Conservation (phyloP, 1,140 invertebrate species). For the Phenacoccus solenopsis region DNA sequence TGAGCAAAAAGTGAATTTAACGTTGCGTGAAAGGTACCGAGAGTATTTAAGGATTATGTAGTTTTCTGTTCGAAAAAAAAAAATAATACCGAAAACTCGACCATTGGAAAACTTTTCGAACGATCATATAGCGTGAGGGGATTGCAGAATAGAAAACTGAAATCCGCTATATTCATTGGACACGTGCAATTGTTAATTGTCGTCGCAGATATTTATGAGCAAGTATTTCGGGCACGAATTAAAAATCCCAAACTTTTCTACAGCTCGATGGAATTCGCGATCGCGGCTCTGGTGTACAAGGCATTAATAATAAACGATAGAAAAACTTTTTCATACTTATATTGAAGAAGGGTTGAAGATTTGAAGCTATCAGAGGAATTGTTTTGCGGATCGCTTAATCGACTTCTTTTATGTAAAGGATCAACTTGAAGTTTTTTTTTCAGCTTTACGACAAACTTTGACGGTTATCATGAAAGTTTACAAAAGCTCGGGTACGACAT, state of each 20-base stretch:
- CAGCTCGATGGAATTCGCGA: background rate
- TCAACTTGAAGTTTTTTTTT: background rate
- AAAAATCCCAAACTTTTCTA: background rate
- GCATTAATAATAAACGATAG: slow-evolving; percentile 17
- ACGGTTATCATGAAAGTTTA: slow-evolving; percentile 13
- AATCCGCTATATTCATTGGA: no score
- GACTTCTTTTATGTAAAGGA: slow-evolving; percentile 15
- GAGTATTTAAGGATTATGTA: no score
- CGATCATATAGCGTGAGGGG: no score
- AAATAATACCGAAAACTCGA: no score
- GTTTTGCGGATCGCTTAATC: slow-evolving; percentile 16
- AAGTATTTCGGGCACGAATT: background rate
- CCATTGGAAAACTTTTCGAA: no score
- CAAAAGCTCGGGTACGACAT: background rate
- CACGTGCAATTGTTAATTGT: no score
- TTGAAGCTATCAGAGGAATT: slow-evolving; percentile 16
- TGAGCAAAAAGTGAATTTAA: no score
- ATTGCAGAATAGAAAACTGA: no score
- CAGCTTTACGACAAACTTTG: background rate
- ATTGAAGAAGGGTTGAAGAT: slow-evolving; percentile 16
- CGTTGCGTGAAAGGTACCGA: background rate
- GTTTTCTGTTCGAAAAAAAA: no score
- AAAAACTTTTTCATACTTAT: slow-evolving; percentile 14
- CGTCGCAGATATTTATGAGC: no score
- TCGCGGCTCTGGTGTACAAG: no score